Base-by-base conservation (phyloP, 2,113 vertebrate species). In the Orcinus orca region DNA sequence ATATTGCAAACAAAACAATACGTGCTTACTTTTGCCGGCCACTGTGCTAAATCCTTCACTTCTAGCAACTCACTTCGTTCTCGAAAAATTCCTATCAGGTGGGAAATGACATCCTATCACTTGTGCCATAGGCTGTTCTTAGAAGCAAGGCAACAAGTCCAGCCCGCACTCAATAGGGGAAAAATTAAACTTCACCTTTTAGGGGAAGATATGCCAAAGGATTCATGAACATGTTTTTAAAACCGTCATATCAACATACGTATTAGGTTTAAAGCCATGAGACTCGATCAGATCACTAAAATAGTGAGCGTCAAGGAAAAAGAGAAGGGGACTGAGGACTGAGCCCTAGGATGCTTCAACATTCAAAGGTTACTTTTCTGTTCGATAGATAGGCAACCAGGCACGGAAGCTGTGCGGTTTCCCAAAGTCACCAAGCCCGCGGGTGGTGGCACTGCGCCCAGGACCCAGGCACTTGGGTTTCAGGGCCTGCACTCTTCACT, bases 1-100 rank as follows among this genome's bases (percentile, higher is more conserved):
- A 12, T 6, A 10, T 3, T 29, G 29, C 76, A 44, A 17, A 38
- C 31, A 5, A 0, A 47, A 47, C 18, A 20, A 1, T 11, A 8
- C 11, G 9, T 62, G 47, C 50, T 60, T 6, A 11, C 55, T 53
- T 31, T 41, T 88, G 13, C 29, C n/a, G 10, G 26, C 3, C 38
- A 14, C 50, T 63, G n/a, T 58, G 29, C 29, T 12, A 33, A 92
- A 21, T 60, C 31, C 31, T 68, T 47, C 6, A 18, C 58, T 47
- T n/a, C 36, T 53, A 38, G 81, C 58, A 41, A 55, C 38, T 85
- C 14, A 50, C 31, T 67, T 44, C 9, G 14, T 70, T 77, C 74
- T 93, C 12, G 2, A 31, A 44, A 62, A 55, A 53, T 13, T 33
- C 63, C 53, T n/a, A 1, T 67, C 6, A 3, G 36, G 15, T 80